Conservation (phyloP, 2,797 vertebrate species). For the Myiotriccus ornatus region DNA sequence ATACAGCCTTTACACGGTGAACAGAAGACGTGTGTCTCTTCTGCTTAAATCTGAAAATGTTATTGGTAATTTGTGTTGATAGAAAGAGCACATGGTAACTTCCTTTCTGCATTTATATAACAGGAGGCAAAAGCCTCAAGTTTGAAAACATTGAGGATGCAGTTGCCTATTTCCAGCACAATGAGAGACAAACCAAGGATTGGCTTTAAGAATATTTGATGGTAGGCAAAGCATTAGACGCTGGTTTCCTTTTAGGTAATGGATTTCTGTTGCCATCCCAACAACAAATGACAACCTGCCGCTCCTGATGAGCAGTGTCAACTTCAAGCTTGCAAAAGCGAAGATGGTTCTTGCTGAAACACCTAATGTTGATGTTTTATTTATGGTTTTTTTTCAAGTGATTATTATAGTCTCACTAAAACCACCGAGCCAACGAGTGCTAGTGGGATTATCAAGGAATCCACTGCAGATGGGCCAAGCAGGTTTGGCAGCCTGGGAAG, state of each 20-base stretch:
- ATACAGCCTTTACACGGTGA: slow-evolving; percentile 49
- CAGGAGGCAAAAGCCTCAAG: slow-evolving; percentile 83
- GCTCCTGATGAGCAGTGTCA: slow-evolving; percentile 76
- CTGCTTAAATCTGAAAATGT: slow-evolving; percentile 73
- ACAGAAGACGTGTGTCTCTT: slow-evolving; percentile 73
- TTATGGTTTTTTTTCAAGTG: slow-evolving; percentile 71
- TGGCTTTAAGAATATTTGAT: slow-evolving; percentile 79
- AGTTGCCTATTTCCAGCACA: slow-evolving; percentile 76
- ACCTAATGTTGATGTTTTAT: slow-evolving; percentile 62
- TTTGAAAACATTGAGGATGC: slow-evolving; percentile 75
- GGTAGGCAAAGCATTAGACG: slow-evolving; percentile 77
- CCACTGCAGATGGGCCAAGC: slow-evolving; percentile 55
- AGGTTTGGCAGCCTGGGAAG: neutral
- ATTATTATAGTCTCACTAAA: slow-evolving; percentile 70
- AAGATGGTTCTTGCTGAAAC: slow-evolving; percentile 57
- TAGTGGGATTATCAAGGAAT: slow-evolving; percentile 71
- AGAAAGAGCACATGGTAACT: slow-evolving; percentile 74
- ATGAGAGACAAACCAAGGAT: slow-evolving; percentile 76
- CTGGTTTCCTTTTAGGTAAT: slow-evolving; percentile 69
- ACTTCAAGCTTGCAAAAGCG: slow-evolving; percentile 66
- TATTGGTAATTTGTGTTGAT: slow-evolving; percentile 76
- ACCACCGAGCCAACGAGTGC: slow-evolving; percentile 16
- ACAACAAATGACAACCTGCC: slow-evolving; percentile 77
- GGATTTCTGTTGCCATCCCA: slow-evolving; percentile 75
- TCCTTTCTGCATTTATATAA: slow-evolving; percentile 59